A percentile compares a stretch with the other conserved stretches of the same genome.
Conservation (phyloP, 2,797 vertebrate species). For the Rhinogobio ventralis region DNA sequence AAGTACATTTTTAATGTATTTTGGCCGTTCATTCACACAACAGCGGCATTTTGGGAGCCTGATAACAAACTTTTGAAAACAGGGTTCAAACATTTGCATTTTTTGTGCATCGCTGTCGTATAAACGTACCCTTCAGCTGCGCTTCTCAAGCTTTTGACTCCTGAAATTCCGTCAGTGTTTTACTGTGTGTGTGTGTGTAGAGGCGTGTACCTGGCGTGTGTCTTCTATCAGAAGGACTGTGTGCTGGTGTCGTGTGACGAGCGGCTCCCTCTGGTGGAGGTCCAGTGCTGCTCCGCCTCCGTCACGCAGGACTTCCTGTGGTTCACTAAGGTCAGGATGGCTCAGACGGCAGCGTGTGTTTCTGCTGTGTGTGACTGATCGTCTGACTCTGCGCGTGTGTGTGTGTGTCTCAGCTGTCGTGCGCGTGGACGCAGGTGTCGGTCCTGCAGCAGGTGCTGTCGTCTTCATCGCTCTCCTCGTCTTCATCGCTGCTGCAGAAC, state of each 20-base stretch:
- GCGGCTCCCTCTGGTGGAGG: constrained; percentile 81
- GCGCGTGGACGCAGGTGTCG: constrained; percentile 80
- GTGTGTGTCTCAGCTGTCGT: constrained; percentile 73
- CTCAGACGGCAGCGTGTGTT: background rate
- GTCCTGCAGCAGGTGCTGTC: constrained; percentile 78
- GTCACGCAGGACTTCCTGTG: constrained; percentile 81
- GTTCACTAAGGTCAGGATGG: constrained; percentile 77
- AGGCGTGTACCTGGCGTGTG: constrained; percentile 78
- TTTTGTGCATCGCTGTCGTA: no score
- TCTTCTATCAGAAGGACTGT: constrained; percentile 82
- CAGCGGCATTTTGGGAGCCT: no score
- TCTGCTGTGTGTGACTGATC: background rate
- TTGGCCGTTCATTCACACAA: no score
- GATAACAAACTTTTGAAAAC: no score
- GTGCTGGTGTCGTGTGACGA: constrained; percentile 79
- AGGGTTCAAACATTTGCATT: no score
- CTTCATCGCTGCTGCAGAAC: constrained; percentile 83
- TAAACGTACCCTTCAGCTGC: no score
- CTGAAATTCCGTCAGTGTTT: no score
- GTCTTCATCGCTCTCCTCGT: constrained; percentile 76
- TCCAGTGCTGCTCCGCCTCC: constrained; percentile 81
- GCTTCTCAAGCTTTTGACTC: no score
- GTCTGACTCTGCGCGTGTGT: background rate
- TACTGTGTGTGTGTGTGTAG: constrained; percentile 63
- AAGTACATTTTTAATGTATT: no score